Evolutionary conservation across 2,888 invertebrate species (phyloP).

Genomic region (Spatulosminthurus flaviceps): DNA sequence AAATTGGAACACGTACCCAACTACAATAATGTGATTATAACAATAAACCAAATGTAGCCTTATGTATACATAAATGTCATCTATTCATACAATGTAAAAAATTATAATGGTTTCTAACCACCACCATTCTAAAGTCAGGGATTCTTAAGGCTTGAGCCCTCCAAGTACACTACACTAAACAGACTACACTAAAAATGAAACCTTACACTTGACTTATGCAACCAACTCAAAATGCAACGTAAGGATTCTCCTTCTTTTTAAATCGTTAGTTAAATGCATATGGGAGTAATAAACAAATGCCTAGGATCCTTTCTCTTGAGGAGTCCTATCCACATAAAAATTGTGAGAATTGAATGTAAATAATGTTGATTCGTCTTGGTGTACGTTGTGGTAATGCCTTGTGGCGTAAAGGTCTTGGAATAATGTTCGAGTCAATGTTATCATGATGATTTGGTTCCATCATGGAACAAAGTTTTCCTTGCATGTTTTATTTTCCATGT

Average conservation of each 20-base stretch:
- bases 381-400: no score
- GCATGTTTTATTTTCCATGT: background rate
- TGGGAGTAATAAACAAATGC: background rate
- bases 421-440: conserved; percentile 13
- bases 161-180: no score
- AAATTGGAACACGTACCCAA: conserved; percentile 35
- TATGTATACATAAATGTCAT: background rate
- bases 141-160: no score
- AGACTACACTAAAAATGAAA: no score
- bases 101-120: no score
- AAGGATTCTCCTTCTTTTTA: no score
- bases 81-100: no score
- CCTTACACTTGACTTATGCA: no score
- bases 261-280: background rate
- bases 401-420: conserved; percentile 1
- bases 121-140: no score
- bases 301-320: background rate
- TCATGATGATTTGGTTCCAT: background rate
- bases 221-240: no score
- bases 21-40: conserved; percentile 18
- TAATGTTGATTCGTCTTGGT: conserved; percentile 18
- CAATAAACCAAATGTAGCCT: background rate
- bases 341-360: conserved; percentile 11
- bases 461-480: no score
- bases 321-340: conserved; percentile 7